Conservation (phyloP, 2,113 vertebrate genomes). For the Neolamprologus modestus region DNA sequence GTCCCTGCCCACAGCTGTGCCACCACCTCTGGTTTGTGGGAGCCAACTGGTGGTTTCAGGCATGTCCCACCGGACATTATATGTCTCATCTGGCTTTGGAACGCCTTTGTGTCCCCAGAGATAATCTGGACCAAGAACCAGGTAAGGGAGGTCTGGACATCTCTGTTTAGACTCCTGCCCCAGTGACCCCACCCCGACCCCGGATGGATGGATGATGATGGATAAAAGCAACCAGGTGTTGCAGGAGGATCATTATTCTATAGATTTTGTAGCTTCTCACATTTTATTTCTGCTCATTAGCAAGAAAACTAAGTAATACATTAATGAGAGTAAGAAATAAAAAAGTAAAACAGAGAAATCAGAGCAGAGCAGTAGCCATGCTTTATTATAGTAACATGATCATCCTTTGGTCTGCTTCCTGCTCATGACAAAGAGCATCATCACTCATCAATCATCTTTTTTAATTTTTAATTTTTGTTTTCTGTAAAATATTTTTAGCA, state of each 20-base stretch:
- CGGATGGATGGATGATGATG: not conserved
- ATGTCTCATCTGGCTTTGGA: not conserved
- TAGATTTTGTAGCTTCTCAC: not conserved
- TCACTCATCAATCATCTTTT: not conserved
- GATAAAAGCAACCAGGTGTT: not conserved
- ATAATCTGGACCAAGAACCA: not conserved
- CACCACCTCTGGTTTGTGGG: not conserved
- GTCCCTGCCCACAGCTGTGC: not conserved
- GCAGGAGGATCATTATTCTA: not conserved
- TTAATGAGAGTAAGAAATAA: not conserved
- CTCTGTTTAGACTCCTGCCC: not conserved
- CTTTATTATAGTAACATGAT: not conserved
- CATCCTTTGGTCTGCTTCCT: not conserved
- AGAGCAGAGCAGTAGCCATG: not conserved
- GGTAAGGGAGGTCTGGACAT: not conserved
- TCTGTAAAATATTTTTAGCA: not conserved
- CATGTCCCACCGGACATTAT: accelerated
- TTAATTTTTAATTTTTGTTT: accelerated
- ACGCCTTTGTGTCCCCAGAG: not conserved
- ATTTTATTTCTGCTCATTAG: not conserved
- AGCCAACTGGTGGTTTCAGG: not conserved
- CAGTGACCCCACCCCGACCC: not conserved
- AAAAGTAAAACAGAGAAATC: not conserved
- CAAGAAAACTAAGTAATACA: not conserved
- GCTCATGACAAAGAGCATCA: not conserved